Evolutionary conservation across 2,888 invertebrate genomes (phyloP), one percentile per base, ranked within the genome.

Genomic region (Cantharis nigra): DNA sequence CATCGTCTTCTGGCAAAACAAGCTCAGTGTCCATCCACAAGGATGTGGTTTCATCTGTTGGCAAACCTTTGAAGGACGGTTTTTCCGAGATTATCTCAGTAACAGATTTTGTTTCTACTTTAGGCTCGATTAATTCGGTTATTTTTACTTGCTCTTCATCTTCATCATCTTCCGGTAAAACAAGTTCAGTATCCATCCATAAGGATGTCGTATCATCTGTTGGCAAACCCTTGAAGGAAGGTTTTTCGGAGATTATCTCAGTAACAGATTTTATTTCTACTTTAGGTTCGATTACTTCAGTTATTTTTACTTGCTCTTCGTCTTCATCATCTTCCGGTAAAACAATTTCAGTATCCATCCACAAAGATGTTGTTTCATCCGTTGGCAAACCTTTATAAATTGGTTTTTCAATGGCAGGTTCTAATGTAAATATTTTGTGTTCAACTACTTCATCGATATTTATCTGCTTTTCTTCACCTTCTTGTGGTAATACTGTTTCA

Each of bases 111-210:
- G 62, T 64, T 14, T 23, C 18, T 49, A n/a, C 18, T 49, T 62
- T n/a, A 7, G 49, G 49, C n/a, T 49, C n/a, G n/a, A n/a, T 49
- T 49, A 23, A 13, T 67, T 67, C 65, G 9, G 65, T 3, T 67
- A 9, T 2, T 7, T 5, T 49, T n/a, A 49, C 7, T 3, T 13
- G 33, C 33, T 33, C 4, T 67, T 76, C 69, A 62, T 33, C 11
- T 30, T 79, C 78, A 76, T 85, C 83, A 10, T 83, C 84, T 73
- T 85, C 83, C 69, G 83, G 84, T n/a, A 84, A 77, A 18, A 78
- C 78, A 63, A 83, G 77, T 63, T 83, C 82, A 78, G 84, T 81
- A 76, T 84, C 83, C 85, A 89, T 85, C 85, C 88, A 88, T 2
- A 84, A 78, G 69, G 81, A 85, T 20, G 85, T 80, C 0, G 86